Evolutionary conservation across 2,888 invertebrate genomes (phyloP).

Genomic region (Ectemnius continuus): DNA sequence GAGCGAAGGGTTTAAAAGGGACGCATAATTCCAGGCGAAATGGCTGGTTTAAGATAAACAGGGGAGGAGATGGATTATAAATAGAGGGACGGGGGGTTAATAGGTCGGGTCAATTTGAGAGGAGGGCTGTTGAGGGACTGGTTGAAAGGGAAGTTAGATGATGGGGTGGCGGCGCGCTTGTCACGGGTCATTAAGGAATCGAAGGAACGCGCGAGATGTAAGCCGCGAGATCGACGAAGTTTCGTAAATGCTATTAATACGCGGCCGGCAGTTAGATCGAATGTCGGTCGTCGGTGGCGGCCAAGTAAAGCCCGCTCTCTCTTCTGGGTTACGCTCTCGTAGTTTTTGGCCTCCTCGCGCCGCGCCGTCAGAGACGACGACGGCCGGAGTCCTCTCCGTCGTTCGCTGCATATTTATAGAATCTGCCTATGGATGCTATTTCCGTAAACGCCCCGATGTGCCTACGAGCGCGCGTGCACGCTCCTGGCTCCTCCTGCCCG

Average conservation of each 20-base stretch:
- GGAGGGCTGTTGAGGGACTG: too few species aligned
- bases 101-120: conserved; percentile 39
- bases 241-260: conserved; percentile 76
- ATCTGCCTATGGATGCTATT: conserved; percentile 74
- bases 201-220: too few species aligned
- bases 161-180: too few species aligned
- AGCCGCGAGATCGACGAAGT: conserved; percentile 63
- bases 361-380: conserved; percentile 40
- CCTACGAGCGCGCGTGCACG: conserved; percentile 33
- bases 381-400: conserved; percentile 40
- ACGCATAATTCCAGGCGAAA: too few species aligned
- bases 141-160: too few species aligned
- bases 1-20: too few species aligned
- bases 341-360: conserved; percentile 55
- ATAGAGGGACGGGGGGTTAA: conserved; percentile 21
- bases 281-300: conserved; percentile 76
- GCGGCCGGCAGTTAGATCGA: conserved; percentile 75
- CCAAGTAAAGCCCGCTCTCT: conserved; percentile 76
- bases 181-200: too few species aligned
- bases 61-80: background rate
- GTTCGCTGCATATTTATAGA: conserved; percentile 73
- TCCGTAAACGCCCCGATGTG: conserved; percentile 69
- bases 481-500: conserved; percentile 35
- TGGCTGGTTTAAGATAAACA: too few species aligned
- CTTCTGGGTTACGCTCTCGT: conserved; percentile 67